Base-by-base conservation (phyloP, 2,797 vertebrate species). In the Chaetophractus vellerosus region DNA sequence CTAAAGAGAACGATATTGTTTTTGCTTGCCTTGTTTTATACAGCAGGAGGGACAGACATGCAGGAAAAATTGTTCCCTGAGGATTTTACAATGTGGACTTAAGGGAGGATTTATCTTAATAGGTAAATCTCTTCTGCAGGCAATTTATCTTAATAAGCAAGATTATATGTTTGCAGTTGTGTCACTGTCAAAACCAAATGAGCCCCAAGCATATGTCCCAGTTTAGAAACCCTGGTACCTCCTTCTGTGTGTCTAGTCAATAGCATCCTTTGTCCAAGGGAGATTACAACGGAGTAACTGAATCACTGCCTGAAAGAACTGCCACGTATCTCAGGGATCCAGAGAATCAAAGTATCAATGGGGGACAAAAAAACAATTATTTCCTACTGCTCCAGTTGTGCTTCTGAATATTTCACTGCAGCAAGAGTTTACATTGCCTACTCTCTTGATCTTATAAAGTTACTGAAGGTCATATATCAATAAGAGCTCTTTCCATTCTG, bases 81-180 rank as follows among this genome's bases (percentile, higher is more conserved):
- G 61, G 78, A 78, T 78, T 96, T 90, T 45, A 81, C 83, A 64
- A 61, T 0, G 41, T 55, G 21, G 87, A 92, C 93, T 95, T 95
- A 26, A 3, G 69, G 66, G 87, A 88, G 79, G 55, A 95, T 48
- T 81, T 48, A 74, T 87, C 64, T 78, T 26, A 87, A 95, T 3
- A 93, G 93, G 52, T 92, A 97, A 94, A 95, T 74, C 71, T 96
- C 93, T 95, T 90, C 55, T 91, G 78, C 75, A 92, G 81, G 79
- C 87, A 63, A 96, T 94, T 84, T 94, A 95, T 86, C 96, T 96
- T 95, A 95, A 97, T 97, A 95, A 93, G 93, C 83, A 92, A 76
- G 93, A 79, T 90, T 75, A 78, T 1, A 50, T 26, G 81, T 90
- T 72, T 96, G 88, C 91, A 93, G 33, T 50, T 64, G 81, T 45